These are phyloP conservation scores for Pipistrellus kuhlii DNA, from an alignment of 2,797 vertebrate species.

Conservation along the genomic window DNA sequence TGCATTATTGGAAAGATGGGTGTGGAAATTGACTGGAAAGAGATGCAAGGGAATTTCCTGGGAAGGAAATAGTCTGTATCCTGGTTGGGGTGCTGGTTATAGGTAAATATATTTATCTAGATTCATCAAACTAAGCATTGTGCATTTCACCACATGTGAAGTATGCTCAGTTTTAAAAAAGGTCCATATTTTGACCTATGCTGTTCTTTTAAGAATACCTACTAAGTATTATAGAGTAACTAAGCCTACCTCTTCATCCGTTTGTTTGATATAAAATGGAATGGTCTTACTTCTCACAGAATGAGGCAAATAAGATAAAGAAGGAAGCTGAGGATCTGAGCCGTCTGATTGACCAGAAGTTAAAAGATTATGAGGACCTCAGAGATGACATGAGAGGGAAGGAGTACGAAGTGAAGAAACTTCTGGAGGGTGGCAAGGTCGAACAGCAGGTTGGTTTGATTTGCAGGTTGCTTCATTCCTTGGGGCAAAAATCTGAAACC, in stretches of 20 bases:
- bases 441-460: constrained; percentile 94
- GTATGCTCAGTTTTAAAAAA: not conserved
- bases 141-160: not conserved
- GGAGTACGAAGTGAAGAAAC: constrained; percentile 95
- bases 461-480: not conserved
- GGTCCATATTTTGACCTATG: not conserved
- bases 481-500: not conserved
- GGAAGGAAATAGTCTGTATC: not conserved
- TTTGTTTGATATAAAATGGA: not conserved
- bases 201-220: not conserved
- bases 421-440: constrained; percentile 96
- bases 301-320: constrained; percentile 95
- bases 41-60: not conserved
- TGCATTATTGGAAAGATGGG: not conserved
- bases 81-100: not conserved
- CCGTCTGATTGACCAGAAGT: constrained; percentile 93
- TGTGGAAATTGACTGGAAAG: not conserved
- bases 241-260: not conserved
- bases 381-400: constrained; percentile 95
- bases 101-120: constrained; percentile 9
- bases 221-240: not conserved
- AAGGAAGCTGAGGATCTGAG: constrained; percentile 95
- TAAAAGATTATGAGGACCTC: constrained; percentile 95
- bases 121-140: not conserved
- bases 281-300: constrained; percentile 85